A percentile compares a stretch with the other conserved stretches of the same genome.
Conservation (phyloP, 23 tunicate species). For the Aplidium turbinatum region DNA sequence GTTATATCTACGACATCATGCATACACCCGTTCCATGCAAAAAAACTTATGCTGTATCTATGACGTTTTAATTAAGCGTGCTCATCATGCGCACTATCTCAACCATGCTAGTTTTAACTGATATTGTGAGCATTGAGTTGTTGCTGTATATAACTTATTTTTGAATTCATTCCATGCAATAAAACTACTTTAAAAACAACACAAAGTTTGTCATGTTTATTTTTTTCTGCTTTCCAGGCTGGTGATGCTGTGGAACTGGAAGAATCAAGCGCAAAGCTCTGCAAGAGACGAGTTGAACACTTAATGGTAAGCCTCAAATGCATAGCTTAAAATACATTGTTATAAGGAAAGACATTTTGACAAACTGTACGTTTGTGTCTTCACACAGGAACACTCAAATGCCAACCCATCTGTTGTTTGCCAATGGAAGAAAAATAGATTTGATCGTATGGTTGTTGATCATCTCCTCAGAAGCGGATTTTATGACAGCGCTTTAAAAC, state of each 20-base stretch:
- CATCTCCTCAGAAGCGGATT: conserved; percentile 86
- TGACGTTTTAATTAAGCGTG: too few species aligned
- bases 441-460: conserved; percentile 91
- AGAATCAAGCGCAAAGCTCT: conserved; percentile 81
- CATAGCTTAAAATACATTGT: too few species aligned
- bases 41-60: too few species aligned
- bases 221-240: conserved; percentile 46
- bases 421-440: conserved; percentile 85
- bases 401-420: conserved; percentile 45
- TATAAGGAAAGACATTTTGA: too few species aligned
- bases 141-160: neutral
- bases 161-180: neutral
- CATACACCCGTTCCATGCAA: too few species aligned
- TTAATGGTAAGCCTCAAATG: too few species aligned
- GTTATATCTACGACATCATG: too few species aligned
- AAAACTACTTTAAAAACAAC: neutral
- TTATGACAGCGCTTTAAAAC: conserved; percentile 84
- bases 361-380: too few species aligned
- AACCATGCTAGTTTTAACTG: too few species aligned
- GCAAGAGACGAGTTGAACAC: conserved; percentile 90
- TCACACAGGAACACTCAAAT: conserved; percentile 83
- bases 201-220: neutral
- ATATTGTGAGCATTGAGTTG: too few species aligned
- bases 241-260: conserved; percentile 81
- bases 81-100: too few species aligned